Evolutionary conservation across 2,797 vertebrate genomes (phyloP), one percentile per base, ranked within the genome.

Genomic region (Gadopsis marmoratus): DNA sequence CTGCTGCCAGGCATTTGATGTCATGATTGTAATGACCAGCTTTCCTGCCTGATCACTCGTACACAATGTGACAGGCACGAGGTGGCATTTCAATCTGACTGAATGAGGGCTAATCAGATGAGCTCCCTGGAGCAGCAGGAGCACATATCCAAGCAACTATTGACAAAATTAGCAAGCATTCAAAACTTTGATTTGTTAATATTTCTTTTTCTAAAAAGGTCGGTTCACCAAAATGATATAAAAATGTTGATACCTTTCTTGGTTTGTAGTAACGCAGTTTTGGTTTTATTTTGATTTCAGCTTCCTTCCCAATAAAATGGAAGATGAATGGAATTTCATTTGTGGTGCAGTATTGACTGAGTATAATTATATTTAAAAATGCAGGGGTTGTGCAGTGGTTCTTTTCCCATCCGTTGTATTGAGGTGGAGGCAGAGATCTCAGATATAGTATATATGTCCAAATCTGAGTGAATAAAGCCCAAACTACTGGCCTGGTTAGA

Each of bases 1-100:
- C 90, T 62, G 91, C 90, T 90, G 94, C 91, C 93, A 90, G 89
- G 59, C 87, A 81, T 88, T 86, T 90, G 92, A 92, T 93, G 90
- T 91, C 89, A 88, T 91, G 88, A 89, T 90, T 87, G 91, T 93
- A 93, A 94, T 85, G 88, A 89, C 82, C 82, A 66, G 86, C 88
- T 82, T 86, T 84, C 60, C 81, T 16, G 79, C 83, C 83, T 78
- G 89, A 92, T 89, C 85, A 74, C 81, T 89, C 79, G 88, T 85
- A 86, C 60, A 61, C 83, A 79, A 88, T 54, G 84, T 84, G 87
- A 88, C 89, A 92, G 79, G 80, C 81, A 39, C 54, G 79, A 76
- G 63, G 80, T 74, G 82, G 87, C 80, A 79, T 90, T 92, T 91
- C 81, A 88, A 67, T 84, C 48, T 71, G 78, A 92, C 53, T 66